phyloP scores from a whole-genome alignment of 2,888 invertebrate species.

The Halictus ligatus region DNA sequence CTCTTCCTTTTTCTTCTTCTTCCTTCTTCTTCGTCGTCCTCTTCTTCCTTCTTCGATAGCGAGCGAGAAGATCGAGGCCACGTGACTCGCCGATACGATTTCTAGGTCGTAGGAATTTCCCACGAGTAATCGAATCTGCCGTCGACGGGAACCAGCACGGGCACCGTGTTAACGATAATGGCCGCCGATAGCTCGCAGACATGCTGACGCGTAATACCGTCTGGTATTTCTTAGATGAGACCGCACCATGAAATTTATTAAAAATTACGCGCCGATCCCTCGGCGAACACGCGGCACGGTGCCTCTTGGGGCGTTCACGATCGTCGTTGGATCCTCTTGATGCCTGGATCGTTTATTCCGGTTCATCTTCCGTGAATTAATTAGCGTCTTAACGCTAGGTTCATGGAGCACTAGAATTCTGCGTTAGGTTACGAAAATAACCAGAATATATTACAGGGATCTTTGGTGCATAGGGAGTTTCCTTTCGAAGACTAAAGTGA shows the following conservation, averaged over 20 bases:
- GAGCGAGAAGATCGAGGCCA: slow-evolving; percentile 32
- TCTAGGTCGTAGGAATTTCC: slow-evolving; percentile 57
- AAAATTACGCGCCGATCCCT: slow-evolving; percentile 28
- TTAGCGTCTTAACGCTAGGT: not conserved
- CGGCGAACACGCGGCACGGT: not conserved
- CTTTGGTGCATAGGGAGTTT: no score
- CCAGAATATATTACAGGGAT: no score
- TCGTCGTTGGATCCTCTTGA: not conserved
- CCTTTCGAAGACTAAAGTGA: no score
- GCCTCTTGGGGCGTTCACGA: not conserved
- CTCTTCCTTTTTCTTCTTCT: not conserved
- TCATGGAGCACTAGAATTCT: no score
- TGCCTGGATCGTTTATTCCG: not conserved
- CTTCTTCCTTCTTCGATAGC: slow-evolving; percentile 30
- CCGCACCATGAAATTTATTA: slow-evolving; percentile 39
- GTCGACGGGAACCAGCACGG: slow-evolving; percentile 39
- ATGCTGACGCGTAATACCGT: slow-evolving; percentile 20
- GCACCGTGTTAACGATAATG: slow-evolving; percentile 54
- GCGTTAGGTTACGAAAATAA: no score
- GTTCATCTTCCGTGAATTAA: not conserved
- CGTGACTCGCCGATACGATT: slow-evolving; percentile 51
- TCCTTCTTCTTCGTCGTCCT: not conserved
- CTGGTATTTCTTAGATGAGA: slow-evolving; percentile 23
- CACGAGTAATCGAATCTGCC: slow-evolving; percentile 63
- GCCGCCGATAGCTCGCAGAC: slow-evolving; percentile 40